Percentiles rank a stretch among this genome's conserved stretches.
Conservation (phyloP, 2,113 vertebrate species). For the Ameiurus melas region DNA sequence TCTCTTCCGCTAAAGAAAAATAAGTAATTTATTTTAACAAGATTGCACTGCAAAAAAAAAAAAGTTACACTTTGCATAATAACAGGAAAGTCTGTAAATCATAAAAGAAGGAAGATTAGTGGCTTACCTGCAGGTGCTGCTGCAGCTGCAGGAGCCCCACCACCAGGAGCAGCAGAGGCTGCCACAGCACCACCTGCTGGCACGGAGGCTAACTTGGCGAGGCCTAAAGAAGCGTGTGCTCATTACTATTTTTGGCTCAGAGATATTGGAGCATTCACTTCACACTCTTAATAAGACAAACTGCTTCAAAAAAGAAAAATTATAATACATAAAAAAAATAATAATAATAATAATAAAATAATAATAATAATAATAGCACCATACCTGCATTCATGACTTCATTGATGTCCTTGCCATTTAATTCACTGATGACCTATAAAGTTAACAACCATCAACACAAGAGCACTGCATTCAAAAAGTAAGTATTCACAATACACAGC, state of each 20-base stretch:
- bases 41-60: not conserved
- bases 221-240: slow-evolving; percentile 58
- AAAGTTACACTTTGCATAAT: not conserved
- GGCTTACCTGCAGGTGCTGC: slow-evolving; percentile 74
- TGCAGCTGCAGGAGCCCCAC: slow-evolving; percentile 62
- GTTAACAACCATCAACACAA: not conserved
- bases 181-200: slow-evolving; percentile 78
- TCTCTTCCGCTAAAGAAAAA: slow-evolving; percentile 75
- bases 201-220: slow-evolving; percentile 78
- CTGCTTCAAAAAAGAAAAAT: not conserved
- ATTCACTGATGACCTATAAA: slow-evolving; percentile 74
- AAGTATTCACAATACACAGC: not conserved
- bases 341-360: not conserved
- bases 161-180: slow-evolving; percentile 61
- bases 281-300: not conserved
- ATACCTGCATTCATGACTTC: slow-evolving; percentile 70
- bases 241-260: not conserved
- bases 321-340: not conserved
- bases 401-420: slow-evolving; percentile 75
- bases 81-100: not conserved
- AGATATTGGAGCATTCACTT: not conserved
- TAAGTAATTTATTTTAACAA: not conserved
- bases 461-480: not conserved
- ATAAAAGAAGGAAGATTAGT: not conserved
- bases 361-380: not conserved